Evolutionary conservation across 2,888 invertebrate species (phyloP).

Genomic region (Andrena dorsata): DNA sequence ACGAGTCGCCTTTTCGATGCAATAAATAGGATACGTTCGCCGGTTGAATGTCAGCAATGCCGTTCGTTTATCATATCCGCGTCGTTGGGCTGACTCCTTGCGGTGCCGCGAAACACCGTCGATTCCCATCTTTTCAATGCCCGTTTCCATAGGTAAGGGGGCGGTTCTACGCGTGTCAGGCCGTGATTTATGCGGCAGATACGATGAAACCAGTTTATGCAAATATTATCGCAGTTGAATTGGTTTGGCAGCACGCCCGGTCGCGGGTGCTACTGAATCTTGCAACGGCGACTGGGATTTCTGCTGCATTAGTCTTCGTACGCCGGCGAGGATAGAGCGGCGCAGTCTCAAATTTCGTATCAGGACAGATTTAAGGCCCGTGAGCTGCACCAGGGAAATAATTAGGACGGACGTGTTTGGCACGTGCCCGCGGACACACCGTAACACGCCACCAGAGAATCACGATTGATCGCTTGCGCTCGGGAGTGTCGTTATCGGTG

Average conservation of each 20-base stretch:
- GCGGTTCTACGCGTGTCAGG: slow-evolving; percentile 59
- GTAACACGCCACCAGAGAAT: slow-evolving; percentile 28
- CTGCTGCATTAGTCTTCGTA: slow-evolving; percentile 39
- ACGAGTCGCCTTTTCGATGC: background rate
- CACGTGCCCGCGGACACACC: slow-evolving; percentile 35
- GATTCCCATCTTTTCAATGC: slow-evolving; percentile 26
- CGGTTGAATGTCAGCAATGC: background rate
- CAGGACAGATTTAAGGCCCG: slow-evolving; percentile 40
- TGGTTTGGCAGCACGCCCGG: slow-evolving; percentile 80
- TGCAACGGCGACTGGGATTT: slow-evolving; percentile 67
- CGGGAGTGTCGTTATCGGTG: slow-evolving; percentile 18
- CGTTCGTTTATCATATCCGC: slow-evolving; percentile 22
- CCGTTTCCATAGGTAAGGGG: slow-evolving; percentile 12
- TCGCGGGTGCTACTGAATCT: slow-evolving; percentile 74
- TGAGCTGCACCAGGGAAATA: slow-evolving; percentile 46
- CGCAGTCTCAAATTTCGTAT: slow-evolving; percentile 7
- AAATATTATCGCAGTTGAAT: slow-evolving; percentile 82
- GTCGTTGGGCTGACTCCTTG: background rate
- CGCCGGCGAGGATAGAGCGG: background rate
- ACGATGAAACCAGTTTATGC: slow-evolving; percentile 79
- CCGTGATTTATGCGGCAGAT: slow-evolving; percentile 75
- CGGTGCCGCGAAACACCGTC: slow-evolving; percentile 1
- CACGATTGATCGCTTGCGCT: slow-evolving; percentile 40
- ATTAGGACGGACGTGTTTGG: slow-evolving; percentile 66
- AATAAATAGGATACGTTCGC: slow-evolving; percentile 5